Evolutionary conservation across 2,888 invertebrate genomes (phyloP).

Genomic region (Syrphus vitripennis): DNA sequence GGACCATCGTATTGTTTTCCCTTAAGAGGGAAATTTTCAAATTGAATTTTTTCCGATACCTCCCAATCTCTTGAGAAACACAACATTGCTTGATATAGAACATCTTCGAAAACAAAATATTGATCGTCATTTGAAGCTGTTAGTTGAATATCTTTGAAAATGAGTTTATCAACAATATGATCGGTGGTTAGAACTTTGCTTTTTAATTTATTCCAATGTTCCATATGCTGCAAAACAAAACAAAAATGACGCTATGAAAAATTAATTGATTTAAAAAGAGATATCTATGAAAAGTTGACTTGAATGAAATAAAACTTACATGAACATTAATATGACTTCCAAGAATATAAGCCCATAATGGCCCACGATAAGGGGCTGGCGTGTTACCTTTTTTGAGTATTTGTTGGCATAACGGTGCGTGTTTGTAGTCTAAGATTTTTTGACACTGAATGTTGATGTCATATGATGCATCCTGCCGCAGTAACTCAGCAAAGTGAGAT

Average conservation of each 20-base stretch:
- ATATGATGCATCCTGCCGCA: slow-evolving; percentile 75
- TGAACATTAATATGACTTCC: slow-evolving; percentile 88
- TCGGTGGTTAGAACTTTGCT: slow-evolving; percentile 92
- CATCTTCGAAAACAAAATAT: slow-evolving; percentile 98
- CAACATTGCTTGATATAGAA: slow-evolving; percentile 95
- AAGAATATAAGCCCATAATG: slow-evolving; percentile 93
- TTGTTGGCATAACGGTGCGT: slow-evolving; percentile 94
- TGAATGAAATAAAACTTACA: slow-evolving; percentile 80
- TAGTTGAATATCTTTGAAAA: slow-evolving; percentile 97
- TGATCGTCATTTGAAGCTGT: slow-evolving; percentile 99
- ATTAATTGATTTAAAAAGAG: background rate
- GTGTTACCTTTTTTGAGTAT: slow-evolving; percentile 86
- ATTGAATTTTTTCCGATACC: slow-evolving; percentile 87
- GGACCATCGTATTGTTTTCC: slow-evolving; percentile 83
- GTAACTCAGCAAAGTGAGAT: slow-evolving; percentile 77
- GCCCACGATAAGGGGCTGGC: slow-evolving; percentile 86
- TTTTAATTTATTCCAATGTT: slow-evolving; percentile 91
- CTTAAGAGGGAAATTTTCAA: slow-evolving; percentile 79
- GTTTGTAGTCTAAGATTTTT: slow-evolving; percentile 88
- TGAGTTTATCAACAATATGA: slow-evolving; percentile 95
- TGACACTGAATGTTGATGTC: slow-evolving; percentile 90
- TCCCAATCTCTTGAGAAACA: slow-evolving; percentile 95
- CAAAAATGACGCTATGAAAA: background rate
- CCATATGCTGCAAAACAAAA: slow-evolving; percentile 83
- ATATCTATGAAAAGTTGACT: background rate